These are phyloP conservation scores for Pithys albifrons DNA, from an alignment of 2,113 vertebrate species.

Conservation along the genomic window DNA sequence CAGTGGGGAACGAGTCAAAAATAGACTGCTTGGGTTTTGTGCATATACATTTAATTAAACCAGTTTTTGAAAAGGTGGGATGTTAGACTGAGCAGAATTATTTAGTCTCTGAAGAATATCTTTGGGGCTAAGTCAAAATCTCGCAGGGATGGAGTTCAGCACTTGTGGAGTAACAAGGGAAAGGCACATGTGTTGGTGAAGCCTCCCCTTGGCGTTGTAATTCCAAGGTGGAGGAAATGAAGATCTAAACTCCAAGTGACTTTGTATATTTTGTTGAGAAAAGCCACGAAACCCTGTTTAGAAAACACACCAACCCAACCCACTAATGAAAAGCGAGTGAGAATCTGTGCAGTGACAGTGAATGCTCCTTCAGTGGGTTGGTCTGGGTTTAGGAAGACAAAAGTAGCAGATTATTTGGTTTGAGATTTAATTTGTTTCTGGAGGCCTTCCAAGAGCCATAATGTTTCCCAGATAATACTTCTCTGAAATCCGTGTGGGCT, in stretches of 20 bases:
- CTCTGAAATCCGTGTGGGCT: slow-evolving; percentile 12
- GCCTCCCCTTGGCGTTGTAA: neutral
- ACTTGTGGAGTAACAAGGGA: neutral
- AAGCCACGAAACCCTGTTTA: neutral
- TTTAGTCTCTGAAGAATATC: slow-evolving; percentile 24
- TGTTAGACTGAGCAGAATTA: slow-evolving; percentile 14
- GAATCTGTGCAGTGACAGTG: neutral
- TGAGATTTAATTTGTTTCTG: slow-evolving; percentile 47
- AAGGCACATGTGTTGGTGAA: neutral
- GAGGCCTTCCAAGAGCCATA: slow-evolving; percentile 42
- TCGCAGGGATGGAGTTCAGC: neutral
- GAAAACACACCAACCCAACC: neutral
- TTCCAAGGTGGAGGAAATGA: neutral
- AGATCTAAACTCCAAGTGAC: neutral
- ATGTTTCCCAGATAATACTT: slow-evolving; percentile 43
- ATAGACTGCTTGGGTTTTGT: slow-evolving; percentile 43
- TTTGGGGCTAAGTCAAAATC: neutral
- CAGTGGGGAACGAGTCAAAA: slow-evolving; percentile 27
- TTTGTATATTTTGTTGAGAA: neutral
- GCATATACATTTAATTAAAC: slow-evolving; percentile 13
- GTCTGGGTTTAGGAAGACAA: slow-evolving; percentile 46
- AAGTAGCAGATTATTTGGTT: slow-evolving; percentile 56
- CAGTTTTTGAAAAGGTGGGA: neutral
- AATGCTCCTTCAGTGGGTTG: neutral
- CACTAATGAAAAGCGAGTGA: neutral